Conservation (phyloP, 1,140 invertebrate species). For the Charaxes varanes region DNA sequence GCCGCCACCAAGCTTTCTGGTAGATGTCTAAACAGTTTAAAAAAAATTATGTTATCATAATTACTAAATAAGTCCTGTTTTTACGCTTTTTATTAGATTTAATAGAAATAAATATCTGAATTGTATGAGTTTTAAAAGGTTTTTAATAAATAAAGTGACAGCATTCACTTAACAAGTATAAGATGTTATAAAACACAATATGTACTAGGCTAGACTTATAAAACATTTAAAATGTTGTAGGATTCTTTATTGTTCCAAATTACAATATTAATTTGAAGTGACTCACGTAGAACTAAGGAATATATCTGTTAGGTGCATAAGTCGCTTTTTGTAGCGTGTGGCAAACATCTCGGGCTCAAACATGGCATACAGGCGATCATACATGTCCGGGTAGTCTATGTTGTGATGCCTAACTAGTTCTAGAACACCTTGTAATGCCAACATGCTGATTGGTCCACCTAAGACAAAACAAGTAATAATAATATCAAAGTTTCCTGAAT, state of each 20-base stretch:
- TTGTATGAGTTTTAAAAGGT: too few species aligned
- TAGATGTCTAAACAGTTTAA: slow-evolving; percentile 87
- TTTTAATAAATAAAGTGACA: too few species aligned
- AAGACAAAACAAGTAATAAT: slow-evolving; percentile 3
- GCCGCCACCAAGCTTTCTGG: slow-evolving; percentile 93
- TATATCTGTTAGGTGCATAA: slow-evolving; percentile 91
- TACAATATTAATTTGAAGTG: too few species aligned
- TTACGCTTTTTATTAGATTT: too few species aligned
- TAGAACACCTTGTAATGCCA: slow-evolving; percentile 95
- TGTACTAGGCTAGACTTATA: not conserved
- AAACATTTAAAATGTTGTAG: too few species aligned
- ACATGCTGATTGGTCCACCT: slow-evolving; percentile 90
- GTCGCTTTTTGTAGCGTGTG: slow-evolving; percentile 89
- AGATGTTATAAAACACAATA: too few species aligned
- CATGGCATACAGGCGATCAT: slow-evolving; percentile 93
- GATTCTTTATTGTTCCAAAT: too few species aligned
- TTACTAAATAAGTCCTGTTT: too few species aligned
- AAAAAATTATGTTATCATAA: too few species aligned
- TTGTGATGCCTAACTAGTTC: slow-evolving; percentile 93
- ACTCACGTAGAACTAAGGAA: slow-evolving; percentile 95
- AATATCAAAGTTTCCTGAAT: too few species aligned
- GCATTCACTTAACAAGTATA: too few species aligned
- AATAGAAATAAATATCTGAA: too few species aligned
- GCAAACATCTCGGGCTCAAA: slow-evolving; percentile 92
- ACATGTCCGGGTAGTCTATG: slow-evolving; percentile 97